Base-by-base conservation (phyloP, 1,140 invertebrate genomes). In the Centruroides vittatus region DNA sequence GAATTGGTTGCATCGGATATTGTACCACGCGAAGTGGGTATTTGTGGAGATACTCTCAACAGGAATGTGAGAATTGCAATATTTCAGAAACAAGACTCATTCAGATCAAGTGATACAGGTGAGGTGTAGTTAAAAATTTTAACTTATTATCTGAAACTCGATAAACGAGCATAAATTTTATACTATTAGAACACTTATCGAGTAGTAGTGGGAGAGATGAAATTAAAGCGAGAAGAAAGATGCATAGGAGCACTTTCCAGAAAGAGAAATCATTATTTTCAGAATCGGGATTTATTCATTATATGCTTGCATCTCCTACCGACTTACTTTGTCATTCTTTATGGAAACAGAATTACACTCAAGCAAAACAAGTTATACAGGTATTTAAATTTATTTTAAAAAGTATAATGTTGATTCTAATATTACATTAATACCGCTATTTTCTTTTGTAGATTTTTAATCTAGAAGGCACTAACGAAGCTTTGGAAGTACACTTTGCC, bases 301-400 rank as follows among this genome's bases (percentile, higher is more conserved):
- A 57, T 41, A 64, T 64, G 62, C 47, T 64, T 34, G 60, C 62
- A 47, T 64, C 62, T 10, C 62, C 62, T n/a, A 59, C 55, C 47
- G 62, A 55, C 51, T 48, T 64, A 10, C 55, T 64, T 9, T 55
- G 59, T 35, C 61, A 64, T 55, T 64, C 62, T 47, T 58, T 64
- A 46, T 61, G 58, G 59, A 61, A 51, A 41, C 55, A 35, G 58
- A 64, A 64, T 61, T 58, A 55, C 8, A 46, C 7, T 13, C 62
- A 64, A 61, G 62, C 62, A 34, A 35, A 35, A 0, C 59, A 64
- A 61, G 62, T 64, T 23, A 64, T 64, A 6, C 47, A 64, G 13
- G 62, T 64, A 59, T 46, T 23, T 23, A 23, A 23, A 23, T 23
- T 23, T 23, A 23, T 23, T 23, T 23, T 23, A 23, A 23, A 23